A percentile compares a stretch with the other conserved stretches of the same genome.
Evolutionary conservation across 2,797 vertebrate species (phyloP).

Genomic region (Schizopygopsis pylzovi): DNA sequence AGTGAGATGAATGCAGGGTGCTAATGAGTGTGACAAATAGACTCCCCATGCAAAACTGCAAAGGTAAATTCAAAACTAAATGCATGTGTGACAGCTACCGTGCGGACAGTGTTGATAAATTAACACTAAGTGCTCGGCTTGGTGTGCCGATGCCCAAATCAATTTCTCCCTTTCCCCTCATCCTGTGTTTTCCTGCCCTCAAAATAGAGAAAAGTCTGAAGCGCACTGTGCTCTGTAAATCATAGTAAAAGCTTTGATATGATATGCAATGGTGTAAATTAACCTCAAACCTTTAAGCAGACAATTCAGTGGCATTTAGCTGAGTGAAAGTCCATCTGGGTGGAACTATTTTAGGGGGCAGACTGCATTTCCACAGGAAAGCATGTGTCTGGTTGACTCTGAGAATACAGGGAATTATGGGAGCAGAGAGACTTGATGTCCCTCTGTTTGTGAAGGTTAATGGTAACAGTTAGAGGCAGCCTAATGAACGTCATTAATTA

Average conservation of each 20-base stretch:
- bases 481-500: slow-evolving; percentile 63
- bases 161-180: slow-evolving; percentile 58
- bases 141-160: slow-evolving; percentile 63
- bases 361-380: slow-evolving; percentile 40
- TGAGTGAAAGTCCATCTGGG: slow-evolving; percentile 65
- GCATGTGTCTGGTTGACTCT: slow-evolving; percentile 43
- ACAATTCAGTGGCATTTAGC: slow-evolving; percentile 48
- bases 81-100: slow-evolving; percentile 67
- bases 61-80: slow-evolving; percentile 76
- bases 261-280: slow-evolving; percentile 66
- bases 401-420: slow-evolving; percentile 28
- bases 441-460: slow-evolving; percentile 62
- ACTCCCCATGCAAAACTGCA: slow-evolving; percentile 72
- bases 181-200: slow-evolving; percentile 59
- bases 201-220: slow-evolving; percentile 65
- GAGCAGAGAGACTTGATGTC: slow-evolving; percentile 31
- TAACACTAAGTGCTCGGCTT: slow-evolving; percentile 71
- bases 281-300: slow-evolving; percentile 52
- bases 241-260: slow-evolving; percentile 65
- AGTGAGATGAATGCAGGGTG: slow-evolving; percentile 68
- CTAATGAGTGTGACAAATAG: slow-evolving; percentile 77
- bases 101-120: slow-evolving; percentile 70
- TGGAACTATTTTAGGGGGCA: slow-evolving; percentile 57
- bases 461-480: slow-evolving; percentile 56
- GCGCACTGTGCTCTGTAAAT: slow-evolving; percentile 65